A percentile compares a stretch with the other conserved stretches of the same genome.
These are phyloP conservation scores for Trissolcus basalis DNA, from an alignment of 1,140 invertebrate genomes.

Conservation along the genomic window DNA sequence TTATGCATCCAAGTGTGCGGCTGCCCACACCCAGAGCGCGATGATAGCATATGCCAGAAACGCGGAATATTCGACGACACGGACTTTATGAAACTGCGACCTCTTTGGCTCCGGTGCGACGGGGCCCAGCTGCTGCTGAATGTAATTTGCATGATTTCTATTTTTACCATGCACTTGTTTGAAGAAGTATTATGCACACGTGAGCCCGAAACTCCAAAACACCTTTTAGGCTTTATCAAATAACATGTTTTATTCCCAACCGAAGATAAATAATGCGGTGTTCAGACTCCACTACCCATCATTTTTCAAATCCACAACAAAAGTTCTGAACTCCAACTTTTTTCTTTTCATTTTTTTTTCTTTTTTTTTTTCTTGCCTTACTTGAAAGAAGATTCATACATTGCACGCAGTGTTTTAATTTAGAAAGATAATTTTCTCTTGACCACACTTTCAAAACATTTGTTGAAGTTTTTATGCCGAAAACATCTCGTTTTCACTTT, in stretches of 20 bases:
- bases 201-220: constrained; percentile 47
- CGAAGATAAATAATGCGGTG: too few species aligned
- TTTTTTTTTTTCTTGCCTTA: too few species aligned
- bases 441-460: too few species aligned
- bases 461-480: too few species aligned
- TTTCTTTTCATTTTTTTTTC: too few species aligned
- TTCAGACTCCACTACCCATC: too few species aligned
- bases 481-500: too few species aligned
- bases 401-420: too few species aligned
- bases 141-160: constrained; percentile 55
- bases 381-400: too few species aligned
- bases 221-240: constrained; percentile 36
- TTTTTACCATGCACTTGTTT: constrained; percentile 42
- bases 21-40: constrained; percentile 46
- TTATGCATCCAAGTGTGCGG: constrained; percentile 55
- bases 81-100: constrained; percentile 57
- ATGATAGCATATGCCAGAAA: constrained; percentile 54
- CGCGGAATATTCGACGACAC: constrained; percentile 59
- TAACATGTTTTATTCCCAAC: constrained; percentile 45
- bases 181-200: constrained; percentile 50
- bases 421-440: too few species aligned
- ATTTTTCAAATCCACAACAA: too few species aligned
- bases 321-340: too few species aligned
- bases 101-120: constrained; percentile 26
- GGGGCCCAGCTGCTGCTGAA: constrained; percentile 49